Evolutionary conservation across 2,888 invertebrate species (phyloP).

Genomic region (Unio pictorum): DNA sequence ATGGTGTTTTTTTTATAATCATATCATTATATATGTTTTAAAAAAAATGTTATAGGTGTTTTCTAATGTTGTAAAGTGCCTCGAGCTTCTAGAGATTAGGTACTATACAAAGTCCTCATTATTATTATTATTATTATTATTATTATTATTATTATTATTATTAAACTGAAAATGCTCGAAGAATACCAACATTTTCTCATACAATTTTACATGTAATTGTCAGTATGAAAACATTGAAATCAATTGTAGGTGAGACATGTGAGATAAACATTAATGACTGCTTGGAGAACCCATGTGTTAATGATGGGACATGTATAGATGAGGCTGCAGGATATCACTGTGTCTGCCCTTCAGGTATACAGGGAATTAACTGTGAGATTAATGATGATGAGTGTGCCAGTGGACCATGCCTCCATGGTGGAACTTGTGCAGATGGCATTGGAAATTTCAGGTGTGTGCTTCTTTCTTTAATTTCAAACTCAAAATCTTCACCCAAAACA

Average conservation of each 20-base stretch:
- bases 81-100: no score
- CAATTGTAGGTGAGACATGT: slow-evolving; percentile 70
- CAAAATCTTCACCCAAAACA: no score
- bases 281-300: slow-evolving; percentile 39
- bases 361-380: slow-evolving; percentile 57
- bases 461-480: not conserved
- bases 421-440: slow-evolving; percentile 57
- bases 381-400: slow-evolving; percentile 76
- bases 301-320: slow-evolving; percentile 57
- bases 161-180: no score
- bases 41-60: no score
- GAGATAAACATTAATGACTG: slow-evolving; percentile 53
- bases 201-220: not conserved
- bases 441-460: slow-evolving; percentile 43
- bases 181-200: not conserved
- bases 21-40: no score
- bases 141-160: no score
- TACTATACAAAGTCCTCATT: no score
- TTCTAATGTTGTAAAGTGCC: no score
- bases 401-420: slow-evolving; percentile 57
- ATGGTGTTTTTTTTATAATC: no score
- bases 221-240: not conserved
- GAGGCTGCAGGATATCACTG: slow-evolving; percentile 53
- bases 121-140: no score
- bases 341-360: slow-evolving; percentile 42